Evolutionary conservation across 2,113 vertebrate species (phyloP).

Genomic region (Cynopterus brachyotis): DNA sequence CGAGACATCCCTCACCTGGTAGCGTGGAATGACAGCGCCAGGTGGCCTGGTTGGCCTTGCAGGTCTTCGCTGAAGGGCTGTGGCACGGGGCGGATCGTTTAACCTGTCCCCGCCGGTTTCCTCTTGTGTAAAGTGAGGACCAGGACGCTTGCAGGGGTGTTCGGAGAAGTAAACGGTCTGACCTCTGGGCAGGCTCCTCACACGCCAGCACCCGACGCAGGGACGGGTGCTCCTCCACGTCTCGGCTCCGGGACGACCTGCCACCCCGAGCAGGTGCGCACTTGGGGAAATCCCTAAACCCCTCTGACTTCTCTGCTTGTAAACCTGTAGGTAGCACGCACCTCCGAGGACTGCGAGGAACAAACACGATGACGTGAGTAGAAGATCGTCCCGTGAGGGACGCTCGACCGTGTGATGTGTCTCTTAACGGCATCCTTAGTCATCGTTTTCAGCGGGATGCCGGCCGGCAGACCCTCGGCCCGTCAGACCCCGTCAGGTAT

Average conservation of each 20-base stretch:
- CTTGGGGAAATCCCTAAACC: neutral
- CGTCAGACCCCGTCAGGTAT: neutral
- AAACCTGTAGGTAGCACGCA: neutral
- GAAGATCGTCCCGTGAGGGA: neutral
- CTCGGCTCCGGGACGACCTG: neutral
- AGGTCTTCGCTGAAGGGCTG: neutral
- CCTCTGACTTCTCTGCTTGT: neutral
- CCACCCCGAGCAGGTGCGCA: neutral
- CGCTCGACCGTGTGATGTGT: neutral
- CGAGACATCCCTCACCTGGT: neutral
- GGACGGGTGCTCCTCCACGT: accelerated
- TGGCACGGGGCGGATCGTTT: neutral
- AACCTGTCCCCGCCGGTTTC: neutral
- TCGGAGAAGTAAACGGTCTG: neutral
- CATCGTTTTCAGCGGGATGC: neutral
- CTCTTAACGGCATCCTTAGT: neutral
- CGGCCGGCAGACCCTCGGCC: neutral
- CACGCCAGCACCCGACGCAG: accelerated
- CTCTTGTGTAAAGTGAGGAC: neutral
- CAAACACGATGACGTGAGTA: neutral
- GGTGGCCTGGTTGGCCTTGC: neutral
- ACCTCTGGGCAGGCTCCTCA: neutral
- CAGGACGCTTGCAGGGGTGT: accelerated
- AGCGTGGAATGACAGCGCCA: neutral
- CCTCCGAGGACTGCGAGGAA: neutral